Base-by-base conservation (phyloP, 2,113 vertebrate genomes). In the Pituophis catenifer region DNA sequence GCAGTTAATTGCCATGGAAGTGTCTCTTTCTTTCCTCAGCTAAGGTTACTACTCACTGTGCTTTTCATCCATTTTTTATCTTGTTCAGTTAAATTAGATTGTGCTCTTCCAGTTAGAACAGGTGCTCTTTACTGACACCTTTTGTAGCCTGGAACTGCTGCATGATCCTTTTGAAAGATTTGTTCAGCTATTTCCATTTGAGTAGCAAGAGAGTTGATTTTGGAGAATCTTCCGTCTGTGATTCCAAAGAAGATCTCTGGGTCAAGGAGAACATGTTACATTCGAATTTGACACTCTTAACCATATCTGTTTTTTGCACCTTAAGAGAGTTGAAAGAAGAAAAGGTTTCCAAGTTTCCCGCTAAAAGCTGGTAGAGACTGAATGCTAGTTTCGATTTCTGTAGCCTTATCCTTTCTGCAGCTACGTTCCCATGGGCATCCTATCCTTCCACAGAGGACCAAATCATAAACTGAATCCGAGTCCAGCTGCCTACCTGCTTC, bases 21-120 rank as follows among this genome's bases (percentile, higher is more conserved):
- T 55, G 19, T 50, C 33, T 92, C 57, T 86, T 90, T 52, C 58
- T 90, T 26, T 93, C 75, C 75, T 92, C 75, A 26, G 44, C 48
- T 91, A 53, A 54, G 86, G 87, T 86, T 93, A 85, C 33, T 55
- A 55, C n/a, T 92, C 91, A 65, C 91, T 88, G 88, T 92, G 91
- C 24, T 90, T 90, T 86, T 93, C 75, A 81, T 87, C 57, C 87
- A 13, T 90, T 86, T 62, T 59, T 59, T 55, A 93, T 62, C 57
- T 92, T 92, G 26, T 29, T 29, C 86, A 81, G 75, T 91, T 87
- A 91, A 91, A 44, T 26, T 88, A 57, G 86, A 21, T 81, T 8
- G 15, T 38, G 75, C 75, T 81, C n/a, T 81, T 81, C 9, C 75
- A 81, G 70, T 19, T 21, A 8, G 90, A 81, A 58, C 53, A 53